Conservation (phyloP, 1,140 invertebrate species). For the Nilaparvata lugens region DNA sequence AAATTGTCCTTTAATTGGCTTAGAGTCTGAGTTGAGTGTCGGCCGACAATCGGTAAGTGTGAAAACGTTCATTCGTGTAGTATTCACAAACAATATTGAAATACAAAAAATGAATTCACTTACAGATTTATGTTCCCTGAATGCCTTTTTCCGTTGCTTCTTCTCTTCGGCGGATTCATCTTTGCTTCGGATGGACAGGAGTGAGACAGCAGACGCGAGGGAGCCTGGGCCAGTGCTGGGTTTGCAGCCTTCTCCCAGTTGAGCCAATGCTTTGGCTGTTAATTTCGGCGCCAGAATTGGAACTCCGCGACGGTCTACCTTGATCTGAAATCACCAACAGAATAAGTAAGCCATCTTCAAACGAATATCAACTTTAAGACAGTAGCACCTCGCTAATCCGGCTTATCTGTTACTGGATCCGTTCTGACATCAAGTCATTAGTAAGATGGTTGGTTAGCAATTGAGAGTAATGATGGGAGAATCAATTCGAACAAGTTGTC, state of each 20-base stretch:
- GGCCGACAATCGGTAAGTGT: no score
- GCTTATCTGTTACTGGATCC: no score
- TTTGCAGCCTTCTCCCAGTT: slow-evolving; percentile 46
- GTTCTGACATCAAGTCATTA: no score
- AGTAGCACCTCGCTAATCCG: no score
- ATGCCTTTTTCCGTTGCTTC: slow-evolving; percentile 63
- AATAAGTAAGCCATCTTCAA: no score
- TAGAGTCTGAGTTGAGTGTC: no score
- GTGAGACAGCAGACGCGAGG: slow-evolving; percentile 55
- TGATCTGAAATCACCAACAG: slow-evolving; percentile 49
- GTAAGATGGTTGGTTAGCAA: no score
- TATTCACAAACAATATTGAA: not conserved
- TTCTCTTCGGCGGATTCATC: slow-evolving; percentile 77
- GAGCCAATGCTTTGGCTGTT: slow-evolving; percentile 56
- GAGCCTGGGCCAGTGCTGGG: slow-evolving; percentile 50
- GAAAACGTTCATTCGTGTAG: no score
- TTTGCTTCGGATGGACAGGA: slow-evolving; percentile 63
- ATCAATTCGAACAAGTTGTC: no score
- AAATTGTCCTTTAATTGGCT: no score
- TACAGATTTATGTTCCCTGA: slow-evolving; percentile 73
- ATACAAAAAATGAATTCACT: slow-evolving; percentile 6
- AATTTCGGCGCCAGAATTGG: slow-evolving; percentile 51
- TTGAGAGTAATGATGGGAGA: no score
- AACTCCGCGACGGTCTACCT: slow-evolving; percentile 59
- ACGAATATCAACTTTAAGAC: no score